Conservation (phyloP, 2,797 vertebrate genomes). For the Acropternis orthonyx region DNA sequence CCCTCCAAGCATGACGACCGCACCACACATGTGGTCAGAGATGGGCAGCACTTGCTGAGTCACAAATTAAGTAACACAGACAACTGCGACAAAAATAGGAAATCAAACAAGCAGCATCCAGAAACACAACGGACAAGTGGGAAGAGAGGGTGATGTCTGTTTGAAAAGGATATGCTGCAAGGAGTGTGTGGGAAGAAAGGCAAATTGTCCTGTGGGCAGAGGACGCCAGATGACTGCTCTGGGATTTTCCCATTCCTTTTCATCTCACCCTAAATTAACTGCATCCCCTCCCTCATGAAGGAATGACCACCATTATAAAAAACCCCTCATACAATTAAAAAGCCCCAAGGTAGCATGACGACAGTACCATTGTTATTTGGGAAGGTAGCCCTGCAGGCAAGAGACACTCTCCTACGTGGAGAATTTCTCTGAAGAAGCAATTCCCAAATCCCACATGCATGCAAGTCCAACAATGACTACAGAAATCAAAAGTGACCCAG, state of each 20-base stretch:
- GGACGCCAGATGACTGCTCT: background rate
- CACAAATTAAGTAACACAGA: background rate
- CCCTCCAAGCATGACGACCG: background rate
- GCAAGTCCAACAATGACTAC: background rate
- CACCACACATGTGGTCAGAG: fast-evolving
- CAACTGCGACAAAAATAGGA: background rate
- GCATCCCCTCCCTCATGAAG: background rate
- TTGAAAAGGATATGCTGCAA: background rate
- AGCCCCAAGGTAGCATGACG: fast-evolving
- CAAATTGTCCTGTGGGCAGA: background rate
- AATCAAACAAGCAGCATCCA: background rate
- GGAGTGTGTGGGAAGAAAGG: background rate
- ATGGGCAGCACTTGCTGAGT: background rate
- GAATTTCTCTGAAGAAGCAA: background rate
- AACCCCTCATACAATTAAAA: background rate
- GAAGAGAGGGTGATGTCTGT: background rate
- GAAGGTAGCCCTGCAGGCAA: background rate
- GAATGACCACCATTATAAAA: background rate
- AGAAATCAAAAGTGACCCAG: background rate
- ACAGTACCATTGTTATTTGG: background rate
- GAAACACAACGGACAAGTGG: background rate
- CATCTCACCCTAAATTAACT: background rate
- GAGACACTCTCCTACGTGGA: fast-evolving
- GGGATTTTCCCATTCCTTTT: background rate
- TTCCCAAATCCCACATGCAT: background rate